Evolutionary conservation across 2,113 vertebrate species (phyloP), one percentile per base, ranked within the genome.

Genomic region (Syrrhaptes paradoxus): DNA sequence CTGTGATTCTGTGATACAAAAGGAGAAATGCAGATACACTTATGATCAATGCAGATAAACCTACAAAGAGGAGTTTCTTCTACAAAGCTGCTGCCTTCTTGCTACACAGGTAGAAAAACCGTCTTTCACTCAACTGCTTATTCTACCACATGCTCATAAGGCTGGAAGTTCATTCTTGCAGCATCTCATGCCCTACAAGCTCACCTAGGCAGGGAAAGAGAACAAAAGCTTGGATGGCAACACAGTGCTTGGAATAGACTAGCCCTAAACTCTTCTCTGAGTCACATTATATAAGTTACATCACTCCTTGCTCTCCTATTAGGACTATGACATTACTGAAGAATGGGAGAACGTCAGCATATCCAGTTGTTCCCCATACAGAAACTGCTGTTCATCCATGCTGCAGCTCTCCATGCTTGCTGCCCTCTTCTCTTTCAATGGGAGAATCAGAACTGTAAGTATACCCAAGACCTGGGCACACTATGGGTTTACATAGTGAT

Each of bases 171-270:
- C 32, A 43, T 55, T 63, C 51, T 36, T 48, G 46, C 34, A 65
- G 20, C 28, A 46, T 18, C 25, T 74, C 49, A 61, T 11, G 12
- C 51, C 49, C 41, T 89, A 34, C 29, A 61, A 85, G 16, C n/a
- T 45, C 34, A 57, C 9, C 18, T 9, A 71, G 18, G 20, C 41
- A 81, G 32, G 29, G 9, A 63, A 80, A 84, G 13, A 29, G 10
- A 8, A 65, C 51, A 55, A 83, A 72, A 18, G 4, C 41, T 73
- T 34, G 26, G 38, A 51, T 51, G 24, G 55, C 48, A 75, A 4
- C 6, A 54, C 10, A 59, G 26, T 11, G 51, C 32, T 62, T 0
- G 0, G 25, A 52, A 81, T 1, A 75, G 57, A 45, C 13, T 8
- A 46, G 32, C 13, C 26, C 24, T 68, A 46, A 93, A 38, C 29